Percentiles rank a stretch among this genome's conserved stretches.
Conservation (phyloP, 2,888 invertebrate genomes). For the Drymonia ruficornis region DNA sequence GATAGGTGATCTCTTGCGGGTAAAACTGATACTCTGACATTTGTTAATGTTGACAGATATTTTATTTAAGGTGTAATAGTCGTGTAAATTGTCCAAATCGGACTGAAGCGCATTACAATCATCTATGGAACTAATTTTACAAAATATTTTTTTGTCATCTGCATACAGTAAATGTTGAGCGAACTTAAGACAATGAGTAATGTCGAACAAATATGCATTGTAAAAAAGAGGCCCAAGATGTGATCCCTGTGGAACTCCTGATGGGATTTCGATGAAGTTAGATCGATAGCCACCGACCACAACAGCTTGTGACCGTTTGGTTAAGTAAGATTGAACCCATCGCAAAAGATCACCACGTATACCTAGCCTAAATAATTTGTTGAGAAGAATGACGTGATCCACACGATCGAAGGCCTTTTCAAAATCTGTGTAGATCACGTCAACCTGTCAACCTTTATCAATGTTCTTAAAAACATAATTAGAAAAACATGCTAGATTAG, state of each 20-base stretch:
- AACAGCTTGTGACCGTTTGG: slow-evolving; percentile 19
- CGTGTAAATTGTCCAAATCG: no score
- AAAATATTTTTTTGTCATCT: no score
- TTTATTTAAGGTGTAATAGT: no score
- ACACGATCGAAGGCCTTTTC: slow-evolving; percentile 27
- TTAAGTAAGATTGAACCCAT: slow-evolving; percentile 20
- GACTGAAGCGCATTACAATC: no score
- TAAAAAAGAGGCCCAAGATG: slow-evolving; percentile 29
- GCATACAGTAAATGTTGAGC: no score
- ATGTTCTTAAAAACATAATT: slow-evolving; percentile 12
- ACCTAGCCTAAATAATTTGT: slow-evolving; percentile 13
- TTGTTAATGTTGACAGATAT: no score
- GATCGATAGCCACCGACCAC: slow-evolving; percentile 19
- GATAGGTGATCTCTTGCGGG: no score
- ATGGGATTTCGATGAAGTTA: slow-evolving; percentile 17
- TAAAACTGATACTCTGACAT: no score
- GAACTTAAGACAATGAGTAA: slow-evolving; percentile 4
- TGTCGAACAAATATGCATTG: slow-evolving; percentile 25
- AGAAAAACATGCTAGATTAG: slow-evolving; percentile 6
- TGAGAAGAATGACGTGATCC: slow-evolving; percentile 20
- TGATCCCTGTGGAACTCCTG: slow-evolving; percentile 34
- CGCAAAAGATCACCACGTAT: slow-evolving; percentile 19
- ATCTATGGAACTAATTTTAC: no score
- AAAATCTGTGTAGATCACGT: slow-evolving; percentile 24
- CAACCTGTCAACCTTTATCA: slow-evolving; percentile 19